Base-by-base conservation (phyloP, 2,888 invertebrate species). In the Trilocha varians region DNA sequence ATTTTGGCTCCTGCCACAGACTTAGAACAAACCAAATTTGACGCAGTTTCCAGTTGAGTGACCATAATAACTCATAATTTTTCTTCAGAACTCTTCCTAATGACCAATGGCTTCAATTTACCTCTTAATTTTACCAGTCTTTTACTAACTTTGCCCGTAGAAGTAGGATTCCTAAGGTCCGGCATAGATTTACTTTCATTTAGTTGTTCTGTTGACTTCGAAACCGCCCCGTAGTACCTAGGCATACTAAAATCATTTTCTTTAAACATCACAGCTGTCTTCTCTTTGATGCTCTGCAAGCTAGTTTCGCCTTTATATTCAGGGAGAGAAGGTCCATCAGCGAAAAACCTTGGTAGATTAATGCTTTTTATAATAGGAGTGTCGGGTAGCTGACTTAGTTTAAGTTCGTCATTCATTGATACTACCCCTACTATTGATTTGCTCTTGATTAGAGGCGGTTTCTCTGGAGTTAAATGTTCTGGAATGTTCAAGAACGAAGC, bases 211-310 rank as follows among this genome's bases (percentile, higher is more conserved):
- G 59, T 48, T 1, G 69, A 47, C 36, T 78, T 75, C 0, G 76
- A 55, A 1, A 78, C 65, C 1, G 80, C 71, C 0, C 89, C 86
- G 50, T 88, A 90, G 52, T 89, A 89, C 44, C 90, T 74, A 0
- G 90, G 90, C 90, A 90, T 90, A 14, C 89, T 88, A 41, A 87
- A 89, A 48, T 90, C 90, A 39, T 71, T 72, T 46, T 87, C 83
- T 16, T 82, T 75, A 25, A 80, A 78, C 70, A 80, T 71, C 49
- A 78, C 48, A 35, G 86, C 87, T 0, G 88, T 84, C 36, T 88
- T 82, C 57, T 88, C 88, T 44, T 88, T 86, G 13, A 86, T 79
- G 45, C 83, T 79, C 45, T 84, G 78, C 17, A 87, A 54, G 34
- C 78, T 80, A 0, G 71, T 80, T n/a, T 86, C 83, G 0, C 67